Conservation (phyloP, 2,113 vertebrate species). For the Echinops telfairi region DNA sequence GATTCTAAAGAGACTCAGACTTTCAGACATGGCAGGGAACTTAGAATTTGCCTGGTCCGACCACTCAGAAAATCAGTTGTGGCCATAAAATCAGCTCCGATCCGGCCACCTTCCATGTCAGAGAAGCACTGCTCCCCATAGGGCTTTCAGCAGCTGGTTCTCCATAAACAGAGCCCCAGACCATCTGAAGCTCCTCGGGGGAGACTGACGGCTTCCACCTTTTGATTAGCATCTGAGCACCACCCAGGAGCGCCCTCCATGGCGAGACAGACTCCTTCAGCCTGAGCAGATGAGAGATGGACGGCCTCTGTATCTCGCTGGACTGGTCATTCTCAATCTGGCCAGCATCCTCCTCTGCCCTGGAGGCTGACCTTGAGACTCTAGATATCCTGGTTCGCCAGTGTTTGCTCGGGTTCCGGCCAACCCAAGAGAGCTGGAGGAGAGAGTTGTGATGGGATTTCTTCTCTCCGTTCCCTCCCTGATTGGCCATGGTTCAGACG, state of each 20-base stretch:
- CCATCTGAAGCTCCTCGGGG: not conserved
- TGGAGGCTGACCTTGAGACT: not conserved
- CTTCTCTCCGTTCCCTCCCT: not conserved
- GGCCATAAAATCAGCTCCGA: not conserved
- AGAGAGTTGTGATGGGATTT: not conserved
- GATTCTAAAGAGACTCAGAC: not conserved
- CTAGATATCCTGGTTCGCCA: not conserved
- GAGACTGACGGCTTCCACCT: not conserved
- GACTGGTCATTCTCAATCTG: not conserved
- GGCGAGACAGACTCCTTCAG: not conserved
- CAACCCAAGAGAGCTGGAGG: not conserved
- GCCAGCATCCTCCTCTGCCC: not conserved
- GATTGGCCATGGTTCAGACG: not conserved
- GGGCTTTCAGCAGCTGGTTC: not conserved
- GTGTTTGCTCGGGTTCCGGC: not conserved
- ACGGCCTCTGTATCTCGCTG: not conserved
- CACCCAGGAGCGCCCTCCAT: not conserved
- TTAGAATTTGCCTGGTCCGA: no score
- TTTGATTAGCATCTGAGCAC: not conserved
- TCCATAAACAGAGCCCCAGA: not conserved
- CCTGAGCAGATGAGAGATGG: not conserved
- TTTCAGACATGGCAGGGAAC: not conserved
- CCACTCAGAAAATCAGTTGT: not conserved
- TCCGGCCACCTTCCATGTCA: not conserved
- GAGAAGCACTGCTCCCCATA: not conserved